Evolutionary conservation across 1,140 invertebrate species (phyloP).

Genomic region (Harlomillsia oculata): DNA sequence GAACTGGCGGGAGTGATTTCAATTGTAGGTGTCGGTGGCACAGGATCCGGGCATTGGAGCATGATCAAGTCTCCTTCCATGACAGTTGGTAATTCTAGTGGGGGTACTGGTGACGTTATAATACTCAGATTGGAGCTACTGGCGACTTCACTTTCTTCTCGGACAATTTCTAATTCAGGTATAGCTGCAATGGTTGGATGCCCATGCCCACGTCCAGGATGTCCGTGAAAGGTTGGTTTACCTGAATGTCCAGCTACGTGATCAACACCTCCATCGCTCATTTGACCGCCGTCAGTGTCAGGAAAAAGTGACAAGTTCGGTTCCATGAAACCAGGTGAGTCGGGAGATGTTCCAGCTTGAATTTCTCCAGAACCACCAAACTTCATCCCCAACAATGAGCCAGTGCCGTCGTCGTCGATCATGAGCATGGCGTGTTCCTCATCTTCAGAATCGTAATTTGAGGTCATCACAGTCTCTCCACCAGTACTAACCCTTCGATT

Average conservation of each 20-base stretch:
- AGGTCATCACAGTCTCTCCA: conserved; percentile 40
- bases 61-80: no score
- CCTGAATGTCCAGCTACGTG: conserved; percentile 23
- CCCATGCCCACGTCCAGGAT: not conserved
- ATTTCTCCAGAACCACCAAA: no score
- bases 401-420: conserved; percentile 14
- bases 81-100: no score
- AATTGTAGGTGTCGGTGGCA: conserved; percentile 14
- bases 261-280: conserved; percentile 28
- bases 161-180: conserved; percentile 22
- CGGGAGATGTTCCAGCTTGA: no score
- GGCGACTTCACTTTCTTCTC: conserved; percentile 21
- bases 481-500: conserved; percentile 41
- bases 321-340: conserved; percentile 21
- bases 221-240: not conserved
- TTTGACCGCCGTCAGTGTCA: conserved; percentile 16
- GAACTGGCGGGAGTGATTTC: conserved; percentile 32
- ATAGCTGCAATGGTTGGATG: no score
- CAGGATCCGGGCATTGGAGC: not conserved
- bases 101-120: not conserved
- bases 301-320: conserved; percentile 18
- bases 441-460: conserved; percentile 55
- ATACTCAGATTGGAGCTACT: conserved; percentile 1
- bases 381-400: no score
- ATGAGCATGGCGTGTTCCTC: conserved; percentile 9